Percentiles rank a stretch among this genome's conserved stretches.
Evolutionary conservation across 1,140 invertebrate species (phyloP).

Genomic region (Elysia chlorotica): DNA sequence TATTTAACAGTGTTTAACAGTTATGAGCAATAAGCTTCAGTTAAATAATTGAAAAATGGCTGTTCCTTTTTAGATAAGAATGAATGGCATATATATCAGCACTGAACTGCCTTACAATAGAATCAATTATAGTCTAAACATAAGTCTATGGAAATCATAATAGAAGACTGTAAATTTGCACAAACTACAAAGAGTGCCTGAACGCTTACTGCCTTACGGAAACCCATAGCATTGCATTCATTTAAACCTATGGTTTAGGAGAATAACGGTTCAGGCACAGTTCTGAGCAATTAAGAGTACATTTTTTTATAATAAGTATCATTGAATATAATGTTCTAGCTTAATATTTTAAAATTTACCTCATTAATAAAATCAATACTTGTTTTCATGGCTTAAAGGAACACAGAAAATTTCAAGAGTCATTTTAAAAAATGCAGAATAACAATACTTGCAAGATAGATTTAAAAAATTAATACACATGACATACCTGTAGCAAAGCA

Average conservation of each 20-base stretch:
- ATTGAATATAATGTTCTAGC: not conserved
- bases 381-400: no score
- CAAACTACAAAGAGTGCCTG: no score
- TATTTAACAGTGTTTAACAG: not conserved
- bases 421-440: not conserved
- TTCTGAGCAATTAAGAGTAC: no score
- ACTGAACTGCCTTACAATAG: not conserved
- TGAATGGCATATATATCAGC: not conserved
- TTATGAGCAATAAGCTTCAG: no score
- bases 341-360: no score
- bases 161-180: not conserved
- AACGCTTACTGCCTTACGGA: no score
- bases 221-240: no score
- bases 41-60: not conserved
- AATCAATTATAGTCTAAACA: not conserved
- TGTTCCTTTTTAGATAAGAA: not conserved
- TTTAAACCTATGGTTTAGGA: no score
- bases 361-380: no score
- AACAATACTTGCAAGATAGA: no score
- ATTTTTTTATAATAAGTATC: no score
- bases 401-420: not conserved
- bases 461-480: not conserved
- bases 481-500: constrained; percentile 44
- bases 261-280: no score
- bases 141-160: not conserved